Percentiles rank a stretch among this genome's conserved stretches.
Conservation (phyloP, 2,797 vertebrate genomes). For the Ptychadena robeensis region DNA sequence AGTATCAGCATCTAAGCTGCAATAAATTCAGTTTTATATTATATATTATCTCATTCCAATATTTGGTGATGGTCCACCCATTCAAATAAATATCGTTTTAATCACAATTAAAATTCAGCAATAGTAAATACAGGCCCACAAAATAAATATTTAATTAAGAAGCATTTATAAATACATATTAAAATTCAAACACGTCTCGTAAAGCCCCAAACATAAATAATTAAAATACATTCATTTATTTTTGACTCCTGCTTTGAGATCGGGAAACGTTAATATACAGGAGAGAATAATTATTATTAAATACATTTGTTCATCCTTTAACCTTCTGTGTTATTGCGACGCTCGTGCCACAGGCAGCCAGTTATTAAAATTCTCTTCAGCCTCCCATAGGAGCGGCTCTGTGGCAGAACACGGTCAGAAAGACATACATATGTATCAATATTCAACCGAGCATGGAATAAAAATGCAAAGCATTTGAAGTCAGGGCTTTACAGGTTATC, state of each 20-base stretch:
- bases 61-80: neutral
- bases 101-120: neutral
- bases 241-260: neutral
- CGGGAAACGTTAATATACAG: neutral
- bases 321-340: constrained; percentile 45
- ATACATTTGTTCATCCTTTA: constrained; percentile 28
- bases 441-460: constrained; percentile 42
- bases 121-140: neutral
- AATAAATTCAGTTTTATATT: too few species aligned
- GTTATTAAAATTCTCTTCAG: constrained; percentile 40
- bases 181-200: neutral
- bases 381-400: constrained; percentile 44
- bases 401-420: constrained; percentile 29
- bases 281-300: constrained; percentile 44
- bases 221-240: constrained; percentile 31
- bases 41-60: too few species aligned
- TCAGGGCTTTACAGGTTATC: constrained; percentile 8
- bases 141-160: neutral
- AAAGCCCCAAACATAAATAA: constrained; percentile 31
- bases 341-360: constrained; percentile 1
- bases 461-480: constrained; percentile 33
- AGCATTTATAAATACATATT: neutral
- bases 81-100: neutral
- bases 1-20: too few species aligned
- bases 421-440: constrained; percentile 49